Evolutionary conservation across 2,797 vertebrate genomes (phyloP), one percentile per base, ranked within the genome.

Genomic region (Phalanger gymnotis): DNA sequence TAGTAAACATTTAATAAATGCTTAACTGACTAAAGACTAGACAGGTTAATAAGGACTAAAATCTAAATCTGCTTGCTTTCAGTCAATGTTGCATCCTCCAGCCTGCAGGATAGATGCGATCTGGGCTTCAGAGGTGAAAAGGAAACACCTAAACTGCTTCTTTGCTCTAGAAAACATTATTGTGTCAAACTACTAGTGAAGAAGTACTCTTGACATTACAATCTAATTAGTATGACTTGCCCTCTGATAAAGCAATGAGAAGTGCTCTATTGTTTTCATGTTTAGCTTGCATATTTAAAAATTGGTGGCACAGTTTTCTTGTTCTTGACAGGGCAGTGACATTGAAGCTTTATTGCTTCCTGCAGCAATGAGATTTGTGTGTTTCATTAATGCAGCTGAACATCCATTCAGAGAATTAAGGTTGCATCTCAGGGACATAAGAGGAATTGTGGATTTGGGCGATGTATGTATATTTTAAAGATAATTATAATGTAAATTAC

Each of bases 191-290:
- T 94, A 93, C 25, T 22, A 94, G 40, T 73, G 51, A 91, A 96
- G 91, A 93, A 96, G 57, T 53, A n/a, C 54, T 57, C 55, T 54
- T 56, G 27, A 53, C 55, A 54, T 13, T 92, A 31, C 52, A 51
- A 73, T 95, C 81, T 95, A 93, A 95, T 92, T 92, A 91, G 3
- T 91, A 66, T 92, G 40, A 56, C 53, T 95, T 91, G 5, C 94
- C 94, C 2, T 90, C n/a, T 56, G 90, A 66, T 93, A 47, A 81
- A 52, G 9, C 40, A 94, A 92, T 93, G 95, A 90, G 30, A 92
- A 94, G 91, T 66, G 56, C 16, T 96, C 25, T n/a, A 25, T 87
- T 97, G 53, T 81, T 95, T 94, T 92, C 54, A 96, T 93, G 34
- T 30, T 22, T 54, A 90, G 91, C 92, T 94, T 93, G n/a, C 13